Evolutionary conservation across 2,797 vertebrate genomes (phyloP).

Genomic region (Sebastes miniatus): DNA sequence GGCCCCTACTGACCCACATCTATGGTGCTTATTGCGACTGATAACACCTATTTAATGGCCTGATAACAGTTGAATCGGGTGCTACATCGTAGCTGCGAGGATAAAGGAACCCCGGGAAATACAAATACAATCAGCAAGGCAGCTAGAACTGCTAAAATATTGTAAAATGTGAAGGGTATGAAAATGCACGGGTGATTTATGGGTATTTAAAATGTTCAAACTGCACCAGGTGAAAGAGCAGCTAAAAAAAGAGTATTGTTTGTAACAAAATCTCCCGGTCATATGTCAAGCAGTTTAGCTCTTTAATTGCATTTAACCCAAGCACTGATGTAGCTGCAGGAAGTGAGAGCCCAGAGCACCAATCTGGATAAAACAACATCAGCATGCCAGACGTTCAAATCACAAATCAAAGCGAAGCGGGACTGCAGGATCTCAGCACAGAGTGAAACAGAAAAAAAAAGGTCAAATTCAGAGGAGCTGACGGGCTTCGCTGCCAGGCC

Average conservation of each 20-base stretch:
- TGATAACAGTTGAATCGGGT: no score
- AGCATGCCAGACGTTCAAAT: slow-evolving; percentile 30
- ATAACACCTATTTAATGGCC: no score
- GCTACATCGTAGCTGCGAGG: not conserved
- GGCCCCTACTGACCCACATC: no score
- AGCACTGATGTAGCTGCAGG: slow-evolving; percentile 18
- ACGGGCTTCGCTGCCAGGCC: slow-evolving; percentile 53
- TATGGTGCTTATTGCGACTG: no score
- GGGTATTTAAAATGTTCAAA: not conserved
- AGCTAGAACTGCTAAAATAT: not conserved
- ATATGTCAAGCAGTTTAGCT: slow-evolving; percentile 14
- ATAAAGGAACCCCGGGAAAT: not conserved
- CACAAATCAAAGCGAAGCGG: slow-evolving; percentile 65
- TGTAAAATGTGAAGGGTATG: not conserved
- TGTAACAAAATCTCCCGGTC: slow-evolving; percentile 6
- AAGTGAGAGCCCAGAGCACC: slow-evolving; percentile 30
- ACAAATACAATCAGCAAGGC: not conserved
- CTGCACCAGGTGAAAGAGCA: not conserved
- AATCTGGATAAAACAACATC: slow-evolving; percentile 43
- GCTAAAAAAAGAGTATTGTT: not conserved
- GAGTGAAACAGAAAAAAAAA: slow-evolving; percentile 52
- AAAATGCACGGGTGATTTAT: not conserved
- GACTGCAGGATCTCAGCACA: slow-evolving; percentile 46
- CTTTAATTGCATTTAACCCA: slow-evolving; percentile 37
- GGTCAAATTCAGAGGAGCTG: slow-evolving; percentile 70